Base-by-base conservation (phyloP, 2,113 vertebrate species). In the Gymnorhina tibicen region DNA sequence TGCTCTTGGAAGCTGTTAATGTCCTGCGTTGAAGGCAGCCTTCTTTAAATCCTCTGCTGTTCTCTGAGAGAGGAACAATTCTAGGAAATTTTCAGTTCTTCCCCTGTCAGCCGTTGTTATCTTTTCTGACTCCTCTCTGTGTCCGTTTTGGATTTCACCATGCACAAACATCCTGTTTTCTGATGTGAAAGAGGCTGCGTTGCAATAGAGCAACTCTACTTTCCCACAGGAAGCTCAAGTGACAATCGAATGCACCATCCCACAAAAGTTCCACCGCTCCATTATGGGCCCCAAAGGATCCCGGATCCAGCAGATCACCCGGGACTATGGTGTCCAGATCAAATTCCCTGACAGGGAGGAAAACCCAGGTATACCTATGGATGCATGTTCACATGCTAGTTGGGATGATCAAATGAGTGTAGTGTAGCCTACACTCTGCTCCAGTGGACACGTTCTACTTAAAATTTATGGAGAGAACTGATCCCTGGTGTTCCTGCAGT, bases 271-370 rank as follows among this genome's bases (percentile, higher is more conserved):
- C 97, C 99, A 99, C 85, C 99, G 99, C 20, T 99, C 99, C 27
- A 99, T 99, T 91, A 99, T 99, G 99, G 99, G 99, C 81, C 99
- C 99, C 21, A 99, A 99, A 95, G 99, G 99, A 63, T 99, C 99
- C 76, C 97, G 98, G 11, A 99, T 99, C 96, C 99, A 99, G 97
- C 99, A 99, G 98, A 99, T 99, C 92, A 99, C 99, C 39, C 98
- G 99, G 63, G 99, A 99, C 96, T 98, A 99, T 55, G 98, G 96
- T 13, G 99, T 99, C 59, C 99, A 99, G 95, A 99, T 99, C 56
- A 99, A 99, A 91, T 99, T 99, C 95, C 99, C 99, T 50, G 99
- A 99, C 91, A 98, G 99, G n/a, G 99, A 99, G 93, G 99, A 99
- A 75, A 98, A 97, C 80, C 96, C 97, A 98, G 98, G 98, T 97